Evolutionary conservation across 1,140 invertebrate species (phyloP).

Genomic region (Linepithema humile): DNA sequence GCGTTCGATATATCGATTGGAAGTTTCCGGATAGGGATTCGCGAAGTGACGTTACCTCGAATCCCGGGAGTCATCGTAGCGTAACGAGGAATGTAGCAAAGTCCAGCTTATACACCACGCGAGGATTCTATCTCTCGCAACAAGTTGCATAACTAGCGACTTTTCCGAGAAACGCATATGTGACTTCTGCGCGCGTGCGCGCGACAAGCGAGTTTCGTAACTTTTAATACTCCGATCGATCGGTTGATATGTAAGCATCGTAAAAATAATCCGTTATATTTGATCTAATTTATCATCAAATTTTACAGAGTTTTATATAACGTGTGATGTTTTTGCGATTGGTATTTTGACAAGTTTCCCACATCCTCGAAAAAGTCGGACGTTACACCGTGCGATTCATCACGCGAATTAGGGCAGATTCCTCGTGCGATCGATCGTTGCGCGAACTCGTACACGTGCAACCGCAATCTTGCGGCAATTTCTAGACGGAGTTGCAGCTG

Average conservation of each 20-base stretch:
- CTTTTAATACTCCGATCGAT: neutral
- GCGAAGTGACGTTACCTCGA: neutral
- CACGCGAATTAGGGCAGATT: constrained; percentile 20
- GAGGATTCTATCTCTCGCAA: constrained; percentile 38
- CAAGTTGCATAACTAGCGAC: constrained; percentile 45
- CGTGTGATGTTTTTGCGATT: neutral
- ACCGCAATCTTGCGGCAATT: constrained; percentile 23
- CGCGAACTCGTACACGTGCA: constrained; percentile 11
- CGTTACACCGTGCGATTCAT: neutral
- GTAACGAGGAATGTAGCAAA: constrained; percentile 15
- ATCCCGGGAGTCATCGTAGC: neutral
- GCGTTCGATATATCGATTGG: neutral
- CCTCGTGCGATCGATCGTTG: constrained; percentile 7
- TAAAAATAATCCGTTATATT: neutral
- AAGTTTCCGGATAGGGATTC: constrained; percentile 16
- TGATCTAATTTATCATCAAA: no score
- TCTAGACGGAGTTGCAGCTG: neutral
- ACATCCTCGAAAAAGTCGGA: neutral
- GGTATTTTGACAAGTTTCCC: neutral
- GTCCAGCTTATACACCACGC: neutral
- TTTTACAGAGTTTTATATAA: no score
- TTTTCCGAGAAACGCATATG: neutral
- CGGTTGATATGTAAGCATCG: neutral
- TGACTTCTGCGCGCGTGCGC: neutral
- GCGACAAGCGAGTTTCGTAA: neutral